Conservation (phyloP, 2,113 vertebrate species). For the Tringa solitaria region DNA sequence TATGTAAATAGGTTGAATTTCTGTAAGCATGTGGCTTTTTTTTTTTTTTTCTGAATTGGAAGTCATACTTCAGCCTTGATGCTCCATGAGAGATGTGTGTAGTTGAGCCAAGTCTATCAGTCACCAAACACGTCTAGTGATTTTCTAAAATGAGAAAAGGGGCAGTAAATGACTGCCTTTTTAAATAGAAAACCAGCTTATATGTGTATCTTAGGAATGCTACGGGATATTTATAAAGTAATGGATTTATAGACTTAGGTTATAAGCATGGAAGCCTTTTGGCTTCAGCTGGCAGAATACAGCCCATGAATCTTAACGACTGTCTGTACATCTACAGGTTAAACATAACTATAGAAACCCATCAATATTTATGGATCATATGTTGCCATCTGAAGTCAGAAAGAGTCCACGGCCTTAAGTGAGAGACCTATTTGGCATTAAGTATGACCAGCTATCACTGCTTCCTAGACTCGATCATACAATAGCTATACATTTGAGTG, state of each 20-base stretch:
- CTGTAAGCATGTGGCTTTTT: not conserved
- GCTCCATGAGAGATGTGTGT: not conserved
- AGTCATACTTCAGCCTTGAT: not conserved
- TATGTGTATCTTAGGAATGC: not conserved
- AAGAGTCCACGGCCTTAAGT: not conserved
- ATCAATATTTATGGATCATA: not conserved
- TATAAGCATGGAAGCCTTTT: not conserved
- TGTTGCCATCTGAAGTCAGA: constrained; percentile 7
- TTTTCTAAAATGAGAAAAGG: constrained; percentile 21
- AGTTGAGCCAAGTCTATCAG: constrained; percentile 36
- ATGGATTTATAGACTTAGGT: not conserved
- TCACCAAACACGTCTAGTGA: not conserved
- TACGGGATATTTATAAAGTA: not conserved
- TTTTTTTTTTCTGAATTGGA: not conserved
- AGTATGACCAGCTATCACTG: not conserved
- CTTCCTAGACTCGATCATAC: not conserved
- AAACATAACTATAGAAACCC: not conserved
- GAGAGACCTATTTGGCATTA: not conserved
- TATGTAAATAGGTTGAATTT: not conserved
- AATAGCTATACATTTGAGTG: not conserved
- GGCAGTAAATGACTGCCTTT: not conserved
- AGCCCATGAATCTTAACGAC: not conserved
- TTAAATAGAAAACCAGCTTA: not conserved
- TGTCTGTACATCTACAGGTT: not conserved
- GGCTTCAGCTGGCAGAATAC: not conserved